A percentile compares a stretch with the other conserved stretches of the same genome.
Evolutionary conservation across 2,797 vertebrate genomes (phyloP).

Genomic region (Acestrorhynchus altus): DNA sequence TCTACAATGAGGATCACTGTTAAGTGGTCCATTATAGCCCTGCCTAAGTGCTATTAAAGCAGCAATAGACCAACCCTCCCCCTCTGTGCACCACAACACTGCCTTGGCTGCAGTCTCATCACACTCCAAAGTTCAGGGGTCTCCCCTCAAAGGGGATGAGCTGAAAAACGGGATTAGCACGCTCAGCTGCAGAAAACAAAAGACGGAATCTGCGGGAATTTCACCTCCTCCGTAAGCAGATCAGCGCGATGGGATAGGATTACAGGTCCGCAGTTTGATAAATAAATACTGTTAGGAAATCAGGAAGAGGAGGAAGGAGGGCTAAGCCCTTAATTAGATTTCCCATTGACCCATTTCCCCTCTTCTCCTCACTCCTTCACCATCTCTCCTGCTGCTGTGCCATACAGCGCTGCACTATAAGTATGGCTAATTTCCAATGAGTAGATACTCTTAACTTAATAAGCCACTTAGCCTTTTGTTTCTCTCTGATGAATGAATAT

Average conservation of each 20-base stretch:
- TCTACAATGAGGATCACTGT: slow-evolving; percentile 24
- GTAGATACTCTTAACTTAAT: slow-evolving; percentile 51
- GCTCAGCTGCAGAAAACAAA: slow-evolving; percentile 47
- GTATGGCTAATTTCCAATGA: slow-evolving; percentile 46
- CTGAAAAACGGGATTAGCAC: slow-evolving; percentile 65
- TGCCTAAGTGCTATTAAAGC: slow-evolving; percentile 23
- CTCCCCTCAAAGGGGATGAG: slow-evolving; percentile 66
- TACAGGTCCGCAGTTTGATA: slow-evolving; percentile 69
- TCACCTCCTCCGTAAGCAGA: slow-evolving; percentile 61
- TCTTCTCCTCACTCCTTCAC: slow-evolving; percentile 9
- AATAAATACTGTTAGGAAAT: slow-evolving; percentile 69
- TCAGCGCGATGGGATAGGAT: slow-evolving; percentile 60
- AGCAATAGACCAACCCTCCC: slow-evolving; percentile 16
- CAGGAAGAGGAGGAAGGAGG: slow-evolving; percentile 54
- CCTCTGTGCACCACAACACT: not conserved
- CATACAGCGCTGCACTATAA: slow-evolving; percentile 23
- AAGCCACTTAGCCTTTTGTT: slow-evolving; percentile 34
- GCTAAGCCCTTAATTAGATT: slow-evolving; percentile 65
- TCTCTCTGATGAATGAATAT: slow-evolving; percentile 19
- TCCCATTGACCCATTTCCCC: slow-evolving; percentile 42
- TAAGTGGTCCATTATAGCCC: slow-evolving; percentile 15
- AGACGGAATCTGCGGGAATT: slow-evolving; percentile 63
- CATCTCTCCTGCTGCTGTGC: slow-evolving; percentile 27
- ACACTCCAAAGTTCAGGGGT: slow-evolving; percentile 65
- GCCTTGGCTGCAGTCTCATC: slow-evolving; percentile 53